These are phyloP conservation scores for Eupithecia insigniata DNA, from an alignment of 2,888 invertebrate genomes.

Conservation along the genomic window DNA sequence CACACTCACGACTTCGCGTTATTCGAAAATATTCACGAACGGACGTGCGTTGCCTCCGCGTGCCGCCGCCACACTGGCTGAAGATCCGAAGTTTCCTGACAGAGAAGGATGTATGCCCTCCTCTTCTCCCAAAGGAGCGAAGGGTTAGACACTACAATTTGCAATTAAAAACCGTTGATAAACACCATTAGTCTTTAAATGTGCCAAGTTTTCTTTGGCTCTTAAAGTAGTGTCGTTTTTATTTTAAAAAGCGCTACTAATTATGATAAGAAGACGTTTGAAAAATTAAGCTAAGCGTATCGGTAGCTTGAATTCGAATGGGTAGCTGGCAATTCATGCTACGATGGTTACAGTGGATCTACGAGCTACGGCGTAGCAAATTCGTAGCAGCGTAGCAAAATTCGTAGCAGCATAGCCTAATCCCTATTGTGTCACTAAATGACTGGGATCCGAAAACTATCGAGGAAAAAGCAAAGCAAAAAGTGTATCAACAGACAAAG, in stretches of 20 bases:
- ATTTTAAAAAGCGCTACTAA: slow-evolving; percentile 1
- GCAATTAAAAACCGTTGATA: slow-evolving; percentile 64
- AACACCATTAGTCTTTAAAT: slow-evolving; percentile 50
- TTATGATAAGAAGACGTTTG: not conserved
- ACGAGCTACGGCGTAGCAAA: slow-evolving; percentile 38
- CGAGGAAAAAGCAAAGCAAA: slow-evolving; percentile 43
- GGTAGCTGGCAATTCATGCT: slow-evolving; percentile 7
- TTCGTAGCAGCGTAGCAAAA: slow-evolving; percentile 29
- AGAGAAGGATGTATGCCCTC: slow-evolving; percentile 40
- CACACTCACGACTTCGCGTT: slow-evolving; percentile 51
- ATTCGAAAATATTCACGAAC: slow-evolving; percentile 25
- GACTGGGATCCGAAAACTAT: slow-evolving; percentile 45
- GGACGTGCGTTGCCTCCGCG: slow-evolving; percentile 47
- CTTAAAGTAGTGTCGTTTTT: slow-evolving; percentile 9
- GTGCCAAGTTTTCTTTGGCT: slow-evolving; percentile 27
- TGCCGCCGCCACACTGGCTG: slow-evolving; percentile 55
- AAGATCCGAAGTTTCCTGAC: slow-evolving; percentile 50
- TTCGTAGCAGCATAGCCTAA: slow-evolving; percentile 35
- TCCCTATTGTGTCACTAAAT: slow-evolving; percentile 45
- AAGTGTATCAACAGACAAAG: slow-evolving; percentile 40
- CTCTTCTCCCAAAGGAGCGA: slow-evolving; percentile 49
- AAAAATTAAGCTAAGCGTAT: slow-evolving; percentile 1
- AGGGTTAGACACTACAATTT: slow-evolving; percentile 53
- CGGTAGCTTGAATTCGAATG: slow-evolving; percentile 3
- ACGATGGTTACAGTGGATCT: slow-evolving; percentile 4